Evolutionary conservation across 92 coral and sea anemone species (phyloP).

Genomic region (Hydrozoanthus gracilis): DNA sequence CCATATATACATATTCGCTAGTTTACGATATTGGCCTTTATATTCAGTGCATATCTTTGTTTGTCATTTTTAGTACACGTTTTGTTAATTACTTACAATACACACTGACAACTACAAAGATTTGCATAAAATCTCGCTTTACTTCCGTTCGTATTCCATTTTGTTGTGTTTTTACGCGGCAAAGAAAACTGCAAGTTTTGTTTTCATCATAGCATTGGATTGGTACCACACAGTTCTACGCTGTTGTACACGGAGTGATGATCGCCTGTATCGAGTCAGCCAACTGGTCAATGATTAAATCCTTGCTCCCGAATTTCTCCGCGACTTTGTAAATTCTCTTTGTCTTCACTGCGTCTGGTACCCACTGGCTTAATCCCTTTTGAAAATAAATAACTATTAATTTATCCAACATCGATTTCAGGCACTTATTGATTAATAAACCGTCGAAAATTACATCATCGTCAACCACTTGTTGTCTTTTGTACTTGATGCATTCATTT

Average conservation of each 20-base stretch:
- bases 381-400: constrained; percentile 30
- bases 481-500: constrained; percentile 25
- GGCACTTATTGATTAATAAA: constrained; percentile 1
- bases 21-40: too few species aligned
- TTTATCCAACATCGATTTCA: constrained; percentile 7
- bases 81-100: too few species aligned
- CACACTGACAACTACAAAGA: too few species aligned
- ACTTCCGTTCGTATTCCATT: too few species aligned
- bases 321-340: constrained; percentile 27
- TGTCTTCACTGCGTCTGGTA: constrained; percentile 22
- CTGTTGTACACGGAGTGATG: constrained; percentile 40
- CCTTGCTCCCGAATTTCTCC: constrained; percentile 36
- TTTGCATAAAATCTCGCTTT: too few species aligned
- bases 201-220: too few species aligned
- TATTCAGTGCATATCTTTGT: too few species aligned
- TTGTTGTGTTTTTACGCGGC: too few species aligned
- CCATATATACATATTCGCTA: too few species aligned
- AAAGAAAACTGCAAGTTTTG: too few species aligned
- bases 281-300: constrained; percentile 12
- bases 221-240: not conserved
- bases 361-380: constrained; percentile 26
- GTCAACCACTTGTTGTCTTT: constrained; percentile 23
- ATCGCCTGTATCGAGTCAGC: constrained; percentile 39
- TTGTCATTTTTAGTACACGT: too few species aligned
- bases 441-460: constrained; percentile 37